These are phyloP conservation scores for Sinohyriopsis cumingii DNA, from an alignment of 2,888 invertebrate genomes.

Conservation along the genomic window DNA sequence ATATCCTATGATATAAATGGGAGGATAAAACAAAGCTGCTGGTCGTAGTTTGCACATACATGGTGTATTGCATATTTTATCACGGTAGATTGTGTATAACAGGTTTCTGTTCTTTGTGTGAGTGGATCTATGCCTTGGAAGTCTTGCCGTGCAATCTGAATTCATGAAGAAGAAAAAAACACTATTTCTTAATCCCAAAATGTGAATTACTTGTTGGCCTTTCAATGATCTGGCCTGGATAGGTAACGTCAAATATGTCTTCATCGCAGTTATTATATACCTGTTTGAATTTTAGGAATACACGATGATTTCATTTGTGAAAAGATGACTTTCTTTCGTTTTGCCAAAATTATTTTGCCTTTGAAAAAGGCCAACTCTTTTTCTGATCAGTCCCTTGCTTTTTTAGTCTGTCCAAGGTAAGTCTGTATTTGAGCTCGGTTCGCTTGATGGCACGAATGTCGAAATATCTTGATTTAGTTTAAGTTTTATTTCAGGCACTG, in stretches of 20 bases:
- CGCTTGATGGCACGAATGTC: constrained; percentile 4
- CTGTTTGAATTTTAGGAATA: constrained; percentile 4
- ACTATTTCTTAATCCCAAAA: too few species aligned
- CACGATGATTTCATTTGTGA: constrained; percentile 1
- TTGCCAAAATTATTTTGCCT: not conserved
- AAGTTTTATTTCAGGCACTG: not conserved
- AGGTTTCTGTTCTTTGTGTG: not conserved
- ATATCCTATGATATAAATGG: too few species aligned
- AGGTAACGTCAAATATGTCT: constrained; percentile 1
- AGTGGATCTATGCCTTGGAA: not conserved
- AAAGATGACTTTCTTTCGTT: not conserved
- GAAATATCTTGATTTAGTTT: not conserved
- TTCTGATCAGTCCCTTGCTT: constrained; percentile 5
- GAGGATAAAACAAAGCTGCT: too few species aligned
- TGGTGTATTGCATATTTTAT: not conserved
- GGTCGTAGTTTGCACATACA: too few species aligned
- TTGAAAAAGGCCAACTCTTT: constrained; percentile 6
- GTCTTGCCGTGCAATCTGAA: constrained; percentile 7
- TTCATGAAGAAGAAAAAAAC: too few species aligned
- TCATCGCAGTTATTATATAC: constrained; percentile 1
- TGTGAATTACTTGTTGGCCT: too few species aligned
- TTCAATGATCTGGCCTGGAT: not conserved
- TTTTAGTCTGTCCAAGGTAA: constrained; percentile 5
- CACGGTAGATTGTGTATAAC: not conserved
- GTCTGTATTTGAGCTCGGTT: not conserved